Evolutionary conservation across 2,888 invertebrate species (phyloP), one percentile per base, ranked within the genome.

Genomic region (Syrphus vitripennis): DNA sequence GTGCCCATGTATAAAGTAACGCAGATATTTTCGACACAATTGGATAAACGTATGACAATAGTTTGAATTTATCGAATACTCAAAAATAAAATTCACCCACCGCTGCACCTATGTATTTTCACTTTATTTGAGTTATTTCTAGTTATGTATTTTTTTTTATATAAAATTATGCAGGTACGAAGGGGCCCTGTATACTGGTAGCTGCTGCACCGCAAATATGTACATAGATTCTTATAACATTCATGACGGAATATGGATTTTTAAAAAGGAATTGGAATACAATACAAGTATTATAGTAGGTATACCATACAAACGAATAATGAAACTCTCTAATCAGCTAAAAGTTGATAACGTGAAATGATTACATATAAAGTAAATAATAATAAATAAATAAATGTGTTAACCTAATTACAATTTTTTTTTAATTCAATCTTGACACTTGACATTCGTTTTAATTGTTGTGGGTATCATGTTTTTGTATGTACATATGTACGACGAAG

Each of bases 391-490:
- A 79, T 55, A 74, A 63, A 34, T 80, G 42, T 65, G 53, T 80
- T 83, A 80, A 83, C 83, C 83, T 80, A 83, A 69, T 79, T 83
- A 75, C 40, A 79, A 53, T 45, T 69, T 72, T 31, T 55, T 67
- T 69, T 69, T 55, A 21, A 69, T 57, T 83, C 74, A 83, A 79
- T 83, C 83, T 83, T 83, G 79, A 83, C 83, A 75, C 83, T 83
- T 83, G 83, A 79, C 83, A 79, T 83, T 83, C 79, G 53, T 40
- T 61, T 61, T 9, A 40, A 24, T 63, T 67, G 29, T 67, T 48
- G 45, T 67, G 16, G 9, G 7, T 19, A 65, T 31, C 14, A 67
- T 48, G 12, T 2, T 14, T 31, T 19, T 48, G 31, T 67, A 21
- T 31, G 45, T 31, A 34, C 48, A 48, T 48, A 7, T 48, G 19